A percentile compares a stretch with the other conserved stretches of the same genome.
Conservation (phyloP, 2,888 invertebrate species). For the Cepaea hortensis region DNA sequence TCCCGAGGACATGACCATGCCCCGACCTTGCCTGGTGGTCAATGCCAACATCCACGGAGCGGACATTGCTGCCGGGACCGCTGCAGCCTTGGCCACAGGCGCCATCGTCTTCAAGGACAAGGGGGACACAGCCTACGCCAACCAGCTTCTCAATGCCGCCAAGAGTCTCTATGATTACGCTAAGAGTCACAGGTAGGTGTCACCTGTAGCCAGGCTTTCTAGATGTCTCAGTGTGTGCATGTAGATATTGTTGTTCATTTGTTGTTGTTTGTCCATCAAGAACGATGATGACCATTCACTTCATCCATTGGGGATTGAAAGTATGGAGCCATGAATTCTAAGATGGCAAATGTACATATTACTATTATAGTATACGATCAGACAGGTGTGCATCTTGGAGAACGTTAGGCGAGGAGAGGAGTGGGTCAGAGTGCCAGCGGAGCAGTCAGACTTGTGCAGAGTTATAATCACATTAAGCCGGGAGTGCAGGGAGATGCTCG, state of each 20-base stretch:
- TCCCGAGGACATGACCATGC: conserved; percentile 80
- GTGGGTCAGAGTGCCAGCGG: no score
- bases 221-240: no score
- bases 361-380: no score
- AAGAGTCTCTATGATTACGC: conserved; percentile 49
- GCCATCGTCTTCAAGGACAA: conserved; percentile 64
- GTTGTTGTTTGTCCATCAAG: background rate
- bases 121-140: conserved; percentile 44
- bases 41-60: conserved; percentile 80
- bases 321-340: no score
- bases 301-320: no score
- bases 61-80: conserved; percentile 81
- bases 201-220: background rate
- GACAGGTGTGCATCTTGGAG: no score
- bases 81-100: conserved; percentile 80
- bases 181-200: conserved; percentile 22
- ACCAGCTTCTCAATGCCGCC: conserved; percentile 46
- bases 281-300: background rate
- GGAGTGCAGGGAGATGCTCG: no score
- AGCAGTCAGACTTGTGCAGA: no score
- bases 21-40: conserved; percentile 79
- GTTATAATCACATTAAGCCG: no score
- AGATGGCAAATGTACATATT: no score
- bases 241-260: no score
- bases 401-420: no score